These are phyloP conservation scores for Cotesia congregata DNA, from an alignment of 2,888 invertebrate genomes.

Conservation along the genomic window DNA sequence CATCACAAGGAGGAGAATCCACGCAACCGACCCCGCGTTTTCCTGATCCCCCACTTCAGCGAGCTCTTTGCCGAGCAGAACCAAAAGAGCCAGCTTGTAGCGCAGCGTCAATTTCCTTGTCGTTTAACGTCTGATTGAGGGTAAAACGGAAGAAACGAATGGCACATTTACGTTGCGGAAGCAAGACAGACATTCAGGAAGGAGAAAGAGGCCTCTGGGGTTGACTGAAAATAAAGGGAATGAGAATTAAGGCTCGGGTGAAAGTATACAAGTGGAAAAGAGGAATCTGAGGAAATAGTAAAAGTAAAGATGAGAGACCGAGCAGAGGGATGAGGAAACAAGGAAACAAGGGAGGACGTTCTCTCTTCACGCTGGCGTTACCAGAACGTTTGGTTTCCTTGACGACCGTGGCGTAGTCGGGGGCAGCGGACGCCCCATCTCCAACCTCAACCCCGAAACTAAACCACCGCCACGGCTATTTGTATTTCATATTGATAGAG, in stretches of 20 bases:
- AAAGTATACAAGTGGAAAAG: slow-evolving; percentile 31
- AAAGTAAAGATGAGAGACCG: slow-evolving; percentile 30
- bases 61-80: background rate
- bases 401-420: slow-evolving; percentile 55
- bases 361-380: slow-evolving; percentile 40
- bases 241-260: slow-evolving; percentile 39
- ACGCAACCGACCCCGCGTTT: background rate
- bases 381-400: slow-evolving; percentile 59
- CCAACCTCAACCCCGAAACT: slow-evolving; percentile 27
- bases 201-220: background rate
- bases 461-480: slow-evolving; percentile 57
- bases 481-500: slow-evolving; percentile 70
- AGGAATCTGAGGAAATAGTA: slow-evolving; percentile 3
- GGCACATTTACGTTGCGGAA: slow-evolving; percentile 41
- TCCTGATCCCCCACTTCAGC: background rate
- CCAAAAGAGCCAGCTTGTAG: slow-evolving; percentile 30
- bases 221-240: slow-evolving; percentile 37
- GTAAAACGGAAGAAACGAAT: slow-evolving; percentile 44
- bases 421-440: background rate
- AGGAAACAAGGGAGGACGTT: slow-evolving; percentile 33
- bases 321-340: slow-evolving; percentile 17
- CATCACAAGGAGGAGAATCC: slow-evolving; percentile 14
- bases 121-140: slow-evolving; percentile 61
- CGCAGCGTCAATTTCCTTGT: slow-evolving; percentile 62
- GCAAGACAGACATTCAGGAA: slow-evolving; percentile 20